A percentile compares a stretch with the other conserved stretches of the same genome.
Evolutionary conservation across 2,113 vertebrate species (phyloP).

Genomic region (Tamias sibiricus): DNA sequence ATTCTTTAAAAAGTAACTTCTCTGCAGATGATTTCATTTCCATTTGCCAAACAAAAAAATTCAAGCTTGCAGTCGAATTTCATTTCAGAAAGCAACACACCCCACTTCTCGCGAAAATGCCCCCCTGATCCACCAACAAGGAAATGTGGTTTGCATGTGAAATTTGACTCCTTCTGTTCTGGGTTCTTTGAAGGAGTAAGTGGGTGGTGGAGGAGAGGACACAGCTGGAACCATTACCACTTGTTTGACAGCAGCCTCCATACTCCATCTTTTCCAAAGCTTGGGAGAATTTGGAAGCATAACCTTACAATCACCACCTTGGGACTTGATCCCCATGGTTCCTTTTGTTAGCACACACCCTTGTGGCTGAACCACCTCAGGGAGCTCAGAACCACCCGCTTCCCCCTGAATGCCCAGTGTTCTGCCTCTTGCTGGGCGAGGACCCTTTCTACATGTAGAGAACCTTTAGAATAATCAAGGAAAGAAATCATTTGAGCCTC

Average conservation of each 20-base stretch:
- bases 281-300: background rate
- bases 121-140: background rate
- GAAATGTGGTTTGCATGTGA: background rate
- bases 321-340: background rate
- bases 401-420: no score
- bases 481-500: background rate
- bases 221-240: background rate
- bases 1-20: background rate
- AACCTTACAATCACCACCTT: background rate
- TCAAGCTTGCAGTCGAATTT: background rate
- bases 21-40: background rate
- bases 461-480: background rate
- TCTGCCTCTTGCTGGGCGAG: background rate
- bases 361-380: background rate
- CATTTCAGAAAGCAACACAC: background rate
- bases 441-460: background rate
- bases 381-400: background rate
- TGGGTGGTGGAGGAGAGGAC: background rate
- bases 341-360: background rate
- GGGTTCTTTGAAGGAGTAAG: background rate
- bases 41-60: background rate
- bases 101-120: background rate
- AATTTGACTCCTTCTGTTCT: background rate
- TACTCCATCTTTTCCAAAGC: background rate
- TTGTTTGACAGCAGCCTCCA: background rate